Conservation (phyloP, 2,113 vertebrate species). For the Microcebus lehilahytsara region DNA sequence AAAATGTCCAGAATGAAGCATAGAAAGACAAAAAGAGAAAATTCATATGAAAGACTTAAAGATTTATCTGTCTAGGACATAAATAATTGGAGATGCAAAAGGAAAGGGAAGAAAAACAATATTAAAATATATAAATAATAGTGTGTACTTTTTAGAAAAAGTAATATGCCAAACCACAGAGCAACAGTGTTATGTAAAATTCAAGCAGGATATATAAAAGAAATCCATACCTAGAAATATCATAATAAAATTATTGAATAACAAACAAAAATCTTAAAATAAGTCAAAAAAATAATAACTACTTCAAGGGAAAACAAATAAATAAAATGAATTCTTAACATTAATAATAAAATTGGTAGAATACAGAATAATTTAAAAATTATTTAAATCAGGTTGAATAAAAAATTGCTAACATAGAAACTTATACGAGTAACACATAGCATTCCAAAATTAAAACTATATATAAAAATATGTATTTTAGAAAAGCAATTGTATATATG, state of each 20-base stretch:
- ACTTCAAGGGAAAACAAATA: neutral
- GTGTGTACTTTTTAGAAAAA: neutral
- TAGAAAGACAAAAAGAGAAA: neutral
- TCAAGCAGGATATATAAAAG: neutral
- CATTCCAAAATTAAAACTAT: neutral
- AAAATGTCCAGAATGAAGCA: neutral
- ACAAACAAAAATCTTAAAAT: neutral
- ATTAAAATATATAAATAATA: neutral
- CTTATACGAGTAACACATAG: neutral
- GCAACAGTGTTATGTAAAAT: neutral
- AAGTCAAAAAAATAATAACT: neutral
- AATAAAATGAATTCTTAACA: neutral
- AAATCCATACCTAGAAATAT: neutral
- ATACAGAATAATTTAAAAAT: neutral
- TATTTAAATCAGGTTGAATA: neutral
- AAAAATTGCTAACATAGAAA: neutral
- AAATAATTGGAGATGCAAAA: neutral
- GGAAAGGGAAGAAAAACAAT: neutral
- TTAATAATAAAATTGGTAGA: neutral
- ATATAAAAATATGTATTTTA: neutral
- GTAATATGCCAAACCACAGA: neutral
- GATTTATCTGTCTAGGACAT: neutral
- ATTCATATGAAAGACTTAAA: neutral
- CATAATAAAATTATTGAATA: neutral
- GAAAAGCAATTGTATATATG: no score